Conservation (phyloP, 2,888 invertebrate genomes). For the Sepiola atlantica region DNA sequence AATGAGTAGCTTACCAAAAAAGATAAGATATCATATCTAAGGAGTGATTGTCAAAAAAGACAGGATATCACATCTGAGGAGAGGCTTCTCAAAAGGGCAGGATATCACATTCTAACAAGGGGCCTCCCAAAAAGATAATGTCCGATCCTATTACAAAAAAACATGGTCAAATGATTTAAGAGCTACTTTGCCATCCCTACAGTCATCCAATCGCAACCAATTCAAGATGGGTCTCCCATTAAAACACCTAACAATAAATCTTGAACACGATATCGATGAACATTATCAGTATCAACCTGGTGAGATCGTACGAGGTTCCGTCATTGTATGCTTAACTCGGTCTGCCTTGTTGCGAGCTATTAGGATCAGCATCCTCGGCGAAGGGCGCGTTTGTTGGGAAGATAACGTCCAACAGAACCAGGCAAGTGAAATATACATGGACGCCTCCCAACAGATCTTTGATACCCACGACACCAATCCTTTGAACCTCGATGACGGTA, state of each 20-base stretch:
- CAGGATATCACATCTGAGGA: too few species aligned
- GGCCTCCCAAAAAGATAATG: neutral
- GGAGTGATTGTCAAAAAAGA: neutral
- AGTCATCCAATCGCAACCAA: neutral
- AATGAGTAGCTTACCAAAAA: neutral
- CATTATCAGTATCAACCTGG: conserved; percentile 75
- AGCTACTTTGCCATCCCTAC: neutral
- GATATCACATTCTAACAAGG: too few species aligned
- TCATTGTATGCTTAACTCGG: conserved; percentile 52
- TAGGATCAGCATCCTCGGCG: conserved; percentile 59
- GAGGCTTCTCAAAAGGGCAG: too few species aligned
- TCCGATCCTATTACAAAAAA: neutral
- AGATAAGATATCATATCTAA: neutral
- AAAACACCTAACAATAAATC: conserved; percentile 64
- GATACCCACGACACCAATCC: conserved; percentile 52
- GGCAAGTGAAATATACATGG: conserved; percentile 71
- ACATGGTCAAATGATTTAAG: neutral
- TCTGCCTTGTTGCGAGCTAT: conserved; percentile 52
- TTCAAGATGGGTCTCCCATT: conserved; percentile 49
- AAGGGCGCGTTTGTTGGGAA: conserved; percentile 72
- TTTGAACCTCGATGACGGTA: conserved; percentile 61
- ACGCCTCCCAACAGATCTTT: conserved; percentile 61
- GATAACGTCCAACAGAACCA: conserved; percentile 61
- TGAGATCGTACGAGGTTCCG: conserved; percentile 69
- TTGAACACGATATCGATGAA: conserved; percentile 75